Percentiles rank a stretch among this genome's conserved stretches.
These are phyloP conservation scores for Epistrophe eligans DNA, from an alignment of 2,888 invertebrate genomes.

Conservation along the genomic window DNA sequence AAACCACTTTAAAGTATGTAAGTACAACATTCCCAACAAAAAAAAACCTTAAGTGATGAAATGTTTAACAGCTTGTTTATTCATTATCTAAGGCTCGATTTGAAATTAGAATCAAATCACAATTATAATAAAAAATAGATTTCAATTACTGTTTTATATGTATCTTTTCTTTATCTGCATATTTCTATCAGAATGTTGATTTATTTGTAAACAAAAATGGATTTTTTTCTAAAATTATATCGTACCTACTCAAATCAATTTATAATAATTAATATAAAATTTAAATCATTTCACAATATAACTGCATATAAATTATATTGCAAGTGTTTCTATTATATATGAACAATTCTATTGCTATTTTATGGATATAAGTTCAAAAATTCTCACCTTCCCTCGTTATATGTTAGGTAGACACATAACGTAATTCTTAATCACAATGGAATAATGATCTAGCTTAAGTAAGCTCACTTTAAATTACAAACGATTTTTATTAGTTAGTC, in stretches of 20 bases:
- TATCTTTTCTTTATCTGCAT: no score
- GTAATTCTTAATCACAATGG: neutral
- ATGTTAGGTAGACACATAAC: no score
- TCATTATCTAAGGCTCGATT: no score
- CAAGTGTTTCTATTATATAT: neutral
- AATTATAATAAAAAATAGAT: no score
- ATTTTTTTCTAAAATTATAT: neutral
- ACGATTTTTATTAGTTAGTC: conserved; percentile 8
- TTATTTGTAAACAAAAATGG: no score
- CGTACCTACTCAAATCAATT: neutral
- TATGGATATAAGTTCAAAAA: neutral
- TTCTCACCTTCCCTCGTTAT: neutral
- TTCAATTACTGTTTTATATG: no score
- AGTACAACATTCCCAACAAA: no score
- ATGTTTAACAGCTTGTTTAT: no score
- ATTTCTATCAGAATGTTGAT: no score
- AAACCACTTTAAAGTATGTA: no score
- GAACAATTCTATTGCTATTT: neutral
- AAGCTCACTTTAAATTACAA: conserved; percentile 21
- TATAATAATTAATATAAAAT: neutral
- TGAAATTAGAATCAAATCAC: no score
- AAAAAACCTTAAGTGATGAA: no score
- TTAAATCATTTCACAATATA: neutral
- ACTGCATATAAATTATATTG: neutral
- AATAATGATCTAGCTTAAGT: neutral